Evolutionary conservation across 2,888 invertebrate genomes (phyloP), one percentile per base, ranked within the genome.

Genomic region (Corythucha ciliata): DNA sequence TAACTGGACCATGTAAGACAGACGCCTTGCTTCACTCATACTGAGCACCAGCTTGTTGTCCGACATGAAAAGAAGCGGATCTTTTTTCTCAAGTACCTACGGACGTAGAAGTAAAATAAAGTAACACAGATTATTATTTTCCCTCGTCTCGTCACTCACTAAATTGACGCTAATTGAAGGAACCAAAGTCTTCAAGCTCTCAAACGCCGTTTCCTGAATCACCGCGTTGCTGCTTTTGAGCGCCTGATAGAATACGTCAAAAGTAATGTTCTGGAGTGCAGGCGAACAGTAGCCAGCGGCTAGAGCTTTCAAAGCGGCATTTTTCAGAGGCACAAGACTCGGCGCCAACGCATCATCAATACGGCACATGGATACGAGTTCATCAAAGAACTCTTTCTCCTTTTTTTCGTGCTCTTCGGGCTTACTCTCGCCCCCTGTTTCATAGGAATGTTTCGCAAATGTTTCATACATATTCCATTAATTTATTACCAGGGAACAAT

Each of bases 151-250:
- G n/a, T 8, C 8, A 29, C 29, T 29, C 8, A 8, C 8, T 14
- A 36, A 36, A 61, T 93, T 92, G 25, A 93, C 82, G 65, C 83
- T 81, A 66, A 84, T 86, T 8, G 87, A 85, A 1, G 81, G 76
- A 37, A 88, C 78, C 68, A 89, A 93, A 64, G 87, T 87, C 64
- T 91, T 87, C 83, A 96, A 86, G 64, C 94, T 94, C 63, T 90
- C 84, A 66, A 90, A 94, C 0, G 92, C 92, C 1, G 88, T 84
- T 71, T 92, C 84, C 67, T 94, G 94, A 36, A 97, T 68, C 65
- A 94, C 94, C 0, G 80, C 73, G 59, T 86, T 85, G 27, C 81
- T 81, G 64, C 87, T 88, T 66, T 90, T 91, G 49, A 96, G 72
- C 0, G 90, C 85, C 68, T 89, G 89, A 63, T 92, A 93, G 0